These are phyloP conservation scores for Zelleria hepariella DNA, from an alignment of 2,888 invertebrate genomes.

Conservation along the genomic window DNA sequence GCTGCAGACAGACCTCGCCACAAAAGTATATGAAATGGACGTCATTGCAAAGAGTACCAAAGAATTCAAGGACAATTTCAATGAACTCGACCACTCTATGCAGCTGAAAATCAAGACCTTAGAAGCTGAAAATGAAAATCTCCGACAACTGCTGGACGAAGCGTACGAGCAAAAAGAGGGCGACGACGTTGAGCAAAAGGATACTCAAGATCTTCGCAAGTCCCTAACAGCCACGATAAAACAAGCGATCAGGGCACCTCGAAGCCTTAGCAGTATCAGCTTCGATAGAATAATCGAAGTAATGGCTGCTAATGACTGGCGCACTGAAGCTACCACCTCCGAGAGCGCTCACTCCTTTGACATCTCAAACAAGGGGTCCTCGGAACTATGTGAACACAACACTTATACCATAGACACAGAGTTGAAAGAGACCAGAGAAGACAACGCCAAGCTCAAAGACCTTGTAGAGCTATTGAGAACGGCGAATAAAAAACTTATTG, in stretches of 20 bases:
- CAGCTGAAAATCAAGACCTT: constrained; percentile 34
- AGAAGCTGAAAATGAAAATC: constrained; percentile 31
- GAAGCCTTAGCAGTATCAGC: constrained; percentile 47
- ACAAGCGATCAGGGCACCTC: constrained; percentile 29
- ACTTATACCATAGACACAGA: background rate
- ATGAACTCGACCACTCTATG: constrained; percentile 26
- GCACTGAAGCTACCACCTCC: background rate
- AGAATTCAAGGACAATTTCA: constrained; percentile 36
- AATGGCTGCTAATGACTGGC: background rate
- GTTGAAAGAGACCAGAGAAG: constrained; percentile 12
- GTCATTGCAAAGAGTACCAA: constrained; percentile 31
- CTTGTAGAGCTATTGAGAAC: constrained; percentile 27
- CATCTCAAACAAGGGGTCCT: background rate
- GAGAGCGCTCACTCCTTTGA: background rate
- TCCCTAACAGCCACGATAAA: constrained; percentile 12
- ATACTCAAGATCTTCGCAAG: constrained; percentile 5
- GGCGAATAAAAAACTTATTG: constrained; percentile 30
- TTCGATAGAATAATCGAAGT: constrained; percentile 33
- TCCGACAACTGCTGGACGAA: constrained; percentile 21
- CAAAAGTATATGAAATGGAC: constrained; percentile 34
- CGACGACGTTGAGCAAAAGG: constrained; percentile 11
- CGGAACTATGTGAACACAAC: background rate
- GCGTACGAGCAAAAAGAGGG: constrained; percentile 9
- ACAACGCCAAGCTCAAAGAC: constrained; percentile 30
- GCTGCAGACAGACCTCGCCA: constrained; percentile 31